Base-by-base conservation (phyloP, 2,797 vertebrate species). In the Mormyrus proboscirostris region DNA sequence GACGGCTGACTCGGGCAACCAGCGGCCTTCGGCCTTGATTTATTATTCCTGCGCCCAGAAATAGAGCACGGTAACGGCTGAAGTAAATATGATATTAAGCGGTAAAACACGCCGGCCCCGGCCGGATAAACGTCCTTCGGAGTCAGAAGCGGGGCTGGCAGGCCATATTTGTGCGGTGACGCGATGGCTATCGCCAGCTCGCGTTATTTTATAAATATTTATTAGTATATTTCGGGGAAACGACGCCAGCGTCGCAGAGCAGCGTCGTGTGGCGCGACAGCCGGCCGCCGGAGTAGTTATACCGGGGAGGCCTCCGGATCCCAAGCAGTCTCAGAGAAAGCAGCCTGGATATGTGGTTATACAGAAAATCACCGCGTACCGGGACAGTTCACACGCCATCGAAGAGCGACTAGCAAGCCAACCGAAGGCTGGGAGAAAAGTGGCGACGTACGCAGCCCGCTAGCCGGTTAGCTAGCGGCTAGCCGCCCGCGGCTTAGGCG, bases 391-490 rank as follows among this genome's bases (percentile, higher is more conserved):
- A 51, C 55, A 38, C 49, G 47, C n/a, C 83, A 49, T 22, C 44
- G n/a, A 22, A 12, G 22, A 50, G 83, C 83, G 12, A 49, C n/a
- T n/a, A 83, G 41, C 6, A 83, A 12, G 12, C 44, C 6, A n/a
- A 33, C 50, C 38, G 88, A 38, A 16, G 14, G n/a, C 25, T 14
- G 22, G 4, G 5, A 50, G 44, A 8, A 73, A 25, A 49, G 87
- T 12, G 62, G 25, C 65, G 62, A 16, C 4, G 69, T 16, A 33
- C 65, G 33, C 69, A 38, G 59, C 59, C 22, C 59, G 57, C 53
- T 62, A 87, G 55, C 59, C 38, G 41, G 41, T 22, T 69, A 22
- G 87, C 47, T 88, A 59, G 88, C 88, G 41, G 38, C 86, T 19
- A 49, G 9, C n/a, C 22, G 88, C 49, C 55, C 10, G 79, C 47